Conservation (phyloP, 2,888 invertebrate genomes). For the Andrena praecox region DNA sequence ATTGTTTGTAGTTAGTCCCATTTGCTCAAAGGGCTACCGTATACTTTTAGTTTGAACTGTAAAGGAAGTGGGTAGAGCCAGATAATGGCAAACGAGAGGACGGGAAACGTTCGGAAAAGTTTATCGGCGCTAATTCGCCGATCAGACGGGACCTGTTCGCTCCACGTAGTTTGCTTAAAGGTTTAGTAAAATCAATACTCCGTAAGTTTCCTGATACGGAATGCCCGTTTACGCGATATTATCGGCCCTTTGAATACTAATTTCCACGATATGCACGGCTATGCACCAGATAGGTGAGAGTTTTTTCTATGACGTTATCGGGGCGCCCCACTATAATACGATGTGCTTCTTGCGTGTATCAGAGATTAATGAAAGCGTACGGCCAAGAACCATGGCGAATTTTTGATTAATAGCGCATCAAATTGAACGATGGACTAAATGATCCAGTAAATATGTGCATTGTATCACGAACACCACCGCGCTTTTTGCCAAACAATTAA, state of each 20-base stretch:
- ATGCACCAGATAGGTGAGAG: constrained; percentile 23
- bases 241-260: constrained; percentile 67
- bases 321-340: constrained; percentile 40
- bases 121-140: constrained; percentile 66
- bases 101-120: constrained; percentile 57
- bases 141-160: constrained; percentile 68
- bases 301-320: constrained; percentile 42
- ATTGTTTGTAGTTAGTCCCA: constrained; percentile 50
- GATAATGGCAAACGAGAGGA: constrained; percentile 9
- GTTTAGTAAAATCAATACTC: constrained; percentile 77
- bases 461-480: not conserved
- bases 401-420: constrained; percentile 62
- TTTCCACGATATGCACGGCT: constrained; percentile 36
- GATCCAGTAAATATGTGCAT: constrained; percentile 20
- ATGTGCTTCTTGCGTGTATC: constrained; percentile 56
- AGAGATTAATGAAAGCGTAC: constrained; percentile 65
- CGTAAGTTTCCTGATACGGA: constrained; percentile 66
- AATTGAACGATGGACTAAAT: constrained; percentile 37
- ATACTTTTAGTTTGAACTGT: constrained; percentile 3
- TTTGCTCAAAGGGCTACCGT: constrained; percentile 35
- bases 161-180: constrained; percentile 69
- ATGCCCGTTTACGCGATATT: constrained; percentile 71
- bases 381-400: constrained; percentile 55
- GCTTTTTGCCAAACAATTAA: too few species aligned
- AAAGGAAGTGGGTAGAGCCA: constrained; percentile 1